Conservation (phyloP, 2,113 vertebrate genomes). For the Sporophila hypoxantha region DNA sequence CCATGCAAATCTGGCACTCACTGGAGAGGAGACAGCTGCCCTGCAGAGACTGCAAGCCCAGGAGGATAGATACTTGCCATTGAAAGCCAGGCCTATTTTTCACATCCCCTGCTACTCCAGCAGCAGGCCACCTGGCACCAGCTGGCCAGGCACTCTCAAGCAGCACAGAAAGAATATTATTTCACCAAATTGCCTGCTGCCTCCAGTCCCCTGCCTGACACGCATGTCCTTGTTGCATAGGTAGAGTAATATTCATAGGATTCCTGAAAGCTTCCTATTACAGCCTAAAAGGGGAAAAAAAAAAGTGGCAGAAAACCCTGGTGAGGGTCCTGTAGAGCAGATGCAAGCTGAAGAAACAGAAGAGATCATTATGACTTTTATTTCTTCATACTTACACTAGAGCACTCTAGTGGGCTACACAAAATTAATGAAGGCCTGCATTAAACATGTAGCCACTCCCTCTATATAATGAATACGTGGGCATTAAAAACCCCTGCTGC, state of each 20-base stretch:
- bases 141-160: neutral
- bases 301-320: neutral
- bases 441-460: neutral
- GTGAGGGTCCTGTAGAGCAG: neutral
- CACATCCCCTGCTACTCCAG: neutral
- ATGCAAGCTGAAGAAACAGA: neutral
- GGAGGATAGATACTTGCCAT: neutral
- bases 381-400: neutral
- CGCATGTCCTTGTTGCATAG: neutral
- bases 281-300: neutral
- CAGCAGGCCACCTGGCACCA: neutral
- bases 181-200: neutral
- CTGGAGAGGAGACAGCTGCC: neutral
- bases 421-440: constrained; percentile 12
- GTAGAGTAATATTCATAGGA: neutral
- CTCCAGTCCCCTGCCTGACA: neutral
- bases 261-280: neutral
- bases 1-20: neutral
- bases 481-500: neutral
- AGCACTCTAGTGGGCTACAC: neutral
- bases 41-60: neutral
- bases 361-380: neutral
- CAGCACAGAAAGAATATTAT: neutral
- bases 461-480: neutral
- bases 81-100: neutral